Base-by-base conservation (phyloP, 1,140 invertebrate genomes). In the Lineus longissimus region DNA sequence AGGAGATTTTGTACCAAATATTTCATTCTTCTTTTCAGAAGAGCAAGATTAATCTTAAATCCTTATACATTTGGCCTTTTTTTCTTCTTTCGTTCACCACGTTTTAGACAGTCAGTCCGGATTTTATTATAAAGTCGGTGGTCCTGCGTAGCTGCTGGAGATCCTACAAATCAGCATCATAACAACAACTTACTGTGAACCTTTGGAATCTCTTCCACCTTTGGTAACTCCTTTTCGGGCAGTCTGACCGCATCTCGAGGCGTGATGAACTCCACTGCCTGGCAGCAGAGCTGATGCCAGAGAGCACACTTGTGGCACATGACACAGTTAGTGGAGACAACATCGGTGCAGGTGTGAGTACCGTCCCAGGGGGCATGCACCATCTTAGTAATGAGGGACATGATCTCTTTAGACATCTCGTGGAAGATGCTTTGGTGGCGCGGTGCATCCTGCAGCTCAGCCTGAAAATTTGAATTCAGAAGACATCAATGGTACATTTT, bases 391-490 rank as follows among this genome's bases (percentile, higher is more conserved):
- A 97, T 84, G 13, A 97, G 82, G 54, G 87, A 85, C 68, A 91
- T 88, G 17, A 91, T 86, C 73, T 91, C 88, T 78, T 88, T 87
- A 68, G 89, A 89, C 11, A 91, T 87, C 40, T 79, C 85, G 17
- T 89, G 90, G 71, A 90, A 88, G 47, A 94, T 86, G 55, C 92
- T 92, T 61, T 85, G 88, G 72, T 95, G 90, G 64, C 88, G 87
- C 62, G 91, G 90, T n/a, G 92, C 85, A 67, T 93, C 90, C 83
- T 97, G 95, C 1, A 98, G 83, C 76, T 97, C 93, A 88, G 98
- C 89, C 90, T 93, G 64, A 23, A 74, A 79, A 68, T 22, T 55
- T 66, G 66, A 61, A 36, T 23, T 55, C 25, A 55, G 31, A 54
- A 47, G 7, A 0, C 36, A 27, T 36, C 17, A 22, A 7, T 57